Evolutionary conservation across 2,113 vertebrate genomes (phyloP), one percentile per base, ranked within the genome.

Genomic region (Ceratotherium simum): DNA sequence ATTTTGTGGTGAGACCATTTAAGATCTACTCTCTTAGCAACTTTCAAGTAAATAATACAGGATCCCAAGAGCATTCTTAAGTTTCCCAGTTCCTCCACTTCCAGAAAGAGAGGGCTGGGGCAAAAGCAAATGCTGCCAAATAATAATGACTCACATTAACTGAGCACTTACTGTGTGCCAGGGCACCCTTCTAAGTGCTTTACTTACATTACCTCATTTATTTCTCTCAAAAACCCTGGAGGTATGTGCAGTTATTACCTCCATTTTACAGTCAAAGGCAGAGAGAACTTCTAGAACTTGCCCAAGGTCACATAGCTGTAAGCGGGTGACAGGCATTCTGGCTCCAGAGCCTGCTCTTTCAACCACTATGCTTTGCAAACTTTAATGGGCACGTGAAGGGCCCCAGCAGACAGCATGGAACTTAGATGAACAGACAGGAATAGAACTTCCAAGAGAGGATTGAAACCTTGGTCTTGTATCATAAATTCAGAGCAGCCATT

Each of bases 181-280:
- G 93, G 95, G 83, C 16, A 80, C 31, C 23, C 29, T 56, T 36
- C 48, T n/a, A 73, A 79, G 1, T 20, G 12, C 42, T 96, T 92
- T 75, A 29, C 18, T 70, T 27, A 29, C 56, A 62, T 85, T 60
- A 81, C 67, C 11, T 56, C 51, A 48, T 46, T 88, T 72, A 84
- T 42, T 72, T 10, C 21, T 78, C 89, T 86, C 48, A 56, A 73
- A 76, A 90, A 14, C 31, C 14, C 93, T 42, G 12, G 62, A 72
- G 80, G 42, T 48, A 39, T 16, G 87, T 36, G 56, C 58, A 54
- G 69, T 39, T 46, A 39, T 58, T 70, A 29, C 58, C 67, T 82
- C 84, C 29, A 36, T 20, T 78, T 97, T 79, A 76, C 2, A 93
- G 56, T 42, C 58, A 78, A 70, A 95, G 58, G 78, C 87, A 86